Evolutionary conservation across 1,140 invertebrate species (phyloP).

Genomic region (Aricia agestis): DNA sequence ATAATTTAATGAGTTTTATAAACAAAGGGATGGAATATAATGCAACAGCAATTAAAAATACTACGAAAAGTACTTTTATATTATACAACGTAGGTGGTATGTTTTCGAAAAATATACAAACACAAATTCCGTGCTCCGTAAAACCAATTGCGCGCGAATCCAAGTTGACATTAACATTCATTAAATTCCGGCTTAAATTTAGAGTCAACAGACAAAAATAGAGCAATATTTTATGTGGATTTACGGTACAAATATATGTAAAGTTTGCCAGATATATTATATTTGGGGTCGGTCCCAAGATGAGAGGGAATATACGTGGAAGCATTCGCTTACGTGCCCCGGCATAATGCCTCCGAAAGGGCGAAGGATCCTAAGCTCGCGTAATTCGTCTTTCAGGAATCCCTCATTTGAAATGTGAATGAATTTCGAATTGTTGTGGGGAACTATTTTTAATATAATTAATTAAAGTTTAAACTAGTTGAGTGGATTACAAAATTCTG

Average conservation of each 20-base stretch:
- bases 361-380: slow-evolving; percentile 65
- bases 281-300: slow-evolving; percentile 67
- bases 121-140: slow-evolving; percentile 51
- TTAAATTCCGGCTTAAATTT: slow-evolving; percentile 68
- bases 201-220: slow-evolving; percentile 69
- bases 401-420: slow-evolving; percentile 74
- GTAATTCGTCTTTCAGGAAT: slow-evolving; percentile 73
- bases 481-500: too few relatives aligned
- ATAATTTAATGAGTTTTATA: too few relatives aligned
- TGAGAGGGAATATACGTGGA: slow-evolving; percentile 66
- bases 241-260: slow-evolving; percentile 76
- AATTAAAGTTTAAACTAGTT: too few relatives aligned
- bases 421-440: slow-evolving; percentile 51
- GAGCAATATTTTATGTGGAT: slow-evolving; percentile 73
- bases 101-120: slow-evolving; percentile 17
- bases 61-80: too few relatives aligned
- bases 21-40: too few relatives aligned
- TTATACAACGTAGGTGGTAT: too few relatives aligned
- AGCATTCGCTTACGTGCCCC: slow-evolving; percentile 70
- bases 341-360: slow-evolving; percentile 70
- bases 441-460: slow-evolving; percentile 13
- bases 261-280: slow-evolving; percentile 75
- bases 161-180: slow-evolving; percentile 67
- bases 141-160: slow-evolving; percentile 57
- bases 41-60: too few relatives aligned